Evolutionary conservation across 2,113 vertebrate genomes (phyloP), one percentile per base, ranked within the genome.

Genomic region (Hypanus sabinus): DNA sequence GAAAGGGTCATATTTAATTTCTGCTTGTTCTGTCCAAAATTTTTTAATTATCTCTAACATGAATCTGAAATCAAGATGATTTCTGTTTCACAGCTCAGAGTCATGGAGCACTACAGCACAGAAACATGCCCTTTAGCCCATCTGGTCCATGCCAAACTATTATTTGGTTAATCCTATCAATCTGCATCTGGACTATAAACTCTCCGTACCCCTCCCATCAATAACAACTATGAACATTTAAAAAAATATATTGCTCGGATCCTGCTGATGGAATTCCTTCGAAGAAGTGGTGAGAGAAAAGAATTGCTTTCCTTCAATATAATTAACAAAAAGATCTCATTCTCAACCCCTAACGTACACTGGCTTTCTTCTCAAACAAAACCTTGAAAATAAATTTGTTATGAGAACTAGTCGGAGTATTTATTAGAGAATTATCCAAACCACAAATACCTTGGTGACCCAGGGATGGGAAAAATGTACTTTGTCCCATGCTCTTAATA

Each of bases 391-490:
- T 20, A 1, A 73, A 73, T 73, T 24, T 16, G 70, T 27, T 33
- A 18, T 60, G 16, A 62, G 60, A 88, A 12, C 18, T 30, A 10
- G 9, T 0, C 5, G 10, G 27, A 2, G 55, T 30, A 24, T 27
- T 3, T 30, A 22, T 60, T 11, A 10, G 12, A 87, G 5, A n/a
- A 62, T 1, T 33, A 33, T 33, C 12, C 30, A 90, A 90, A 6
- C 33, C 27, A 65, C 33, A 90, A 16, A 0, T 96, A 97, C 97
- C 97, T 97, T 97, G 97, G 97, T 97, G 97, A 95, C 96, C 97
- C 94, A 97, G 97, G 92, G 97, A 97, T 33, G 97, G 97, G 95
- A 98, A 97, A 95, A 98, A 97, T 6, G 97, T 96, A 0, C 97
- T 96, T 95, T 97, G 97, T 9, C 97, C 97, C 6, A 95, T 95